Evolutionary conservation across 2,888 invertebrate species (phyloP), one percentile per base, ranked within the genome.

Genomic region (Agrochola macilenta): DNA sequence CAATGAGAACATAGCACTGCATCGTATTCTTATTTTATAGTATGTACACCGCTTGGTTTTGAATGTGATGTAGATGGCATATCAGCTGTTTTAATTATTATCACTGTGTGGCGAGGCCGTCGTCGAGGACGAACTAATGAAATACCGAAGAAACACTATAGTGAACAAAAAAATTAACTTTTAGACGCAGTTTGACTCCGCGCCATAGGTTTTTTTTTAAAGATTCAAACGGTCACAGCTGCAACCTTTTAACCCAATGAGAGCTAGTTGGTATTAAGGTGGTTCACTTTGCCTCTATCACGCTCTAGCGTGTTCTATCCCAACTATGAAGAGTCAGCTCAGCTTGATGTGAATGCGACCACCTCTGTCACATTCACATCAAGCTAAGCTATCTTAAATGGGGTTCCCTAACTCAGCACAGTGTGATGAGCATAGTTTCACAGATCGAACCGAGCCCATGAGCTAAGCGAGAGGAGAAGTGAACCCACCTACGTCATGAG

Each of bases 1-100:
- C 57, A 75, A 81, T 75, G 63, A 73, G 68, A 79, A 79, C 35
- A 57, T 57, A 14, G 23, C 49, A 39, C 17, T 80, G 79, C 74
- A 63, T 69, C 52, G 63, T 26, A 52, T 69, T 52, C n/a, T 76
- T 64, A 77, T 69, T 61, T 74, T 26, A 81, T 35, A 58, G n/a
- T 17, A 23, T 43, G 26, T 5, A 58, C n/a, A 23, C n/a, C 35
- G 23, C 46, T 58, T 46, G 35, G 14, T 54, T 54, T 58, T 72
- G 2, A 46, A 80, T 54, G 12, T 17, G 20, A 54, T 49, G 11
- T 43, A 11, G 17, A 66, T 60, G 52, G 23, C 3, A 20, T 49
- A 46, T 35, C 14, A 46, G 5, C 4, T 49, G 17, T 35, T 69
- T 52, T 35, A 52, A 74, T 74, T 43, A 69, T 69, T 52, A n/a